Evolutionary conservation across 2,888 invertebrate genomes (phyloP).

Genomic region (Colletes collaris): DNA sequence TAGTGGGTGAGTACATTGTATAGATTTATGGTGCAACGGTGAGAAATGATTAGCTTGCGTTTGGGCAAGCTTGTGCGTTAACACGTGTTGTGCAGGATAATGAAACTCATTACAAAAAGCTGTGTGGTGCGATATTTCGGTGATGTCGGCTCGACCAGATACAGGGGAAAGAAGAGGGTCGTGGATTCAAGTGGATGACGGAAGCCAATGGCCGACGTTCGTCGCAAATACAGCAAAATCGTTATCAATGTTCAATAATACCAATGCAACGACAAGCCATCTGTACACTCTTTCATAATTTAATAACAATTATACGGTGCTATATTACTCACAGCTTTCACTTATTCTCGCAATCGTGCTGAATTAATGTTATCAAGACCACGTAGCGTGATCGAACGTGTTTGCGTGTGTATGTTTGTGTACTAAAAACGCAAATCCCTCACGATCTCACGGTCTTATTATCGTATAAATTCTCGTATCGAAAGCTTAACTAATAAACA

Average conservation of each 20-base stretch:
- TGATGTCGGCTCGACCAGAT: background rate
- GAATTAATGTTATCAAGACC: too few relatives aligned
- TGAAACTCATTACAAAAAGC: conserved; percentile 29
- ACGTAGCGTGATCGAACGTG: too few relatives aligned
- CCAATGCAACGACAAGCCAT: background rate
- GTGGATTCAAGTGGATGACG: background rate
- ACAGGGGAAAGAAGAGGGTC: background rate
- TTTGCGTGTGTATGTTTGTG: too few relatives aligned
- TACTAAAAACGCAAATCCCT: too few relatives aligned
- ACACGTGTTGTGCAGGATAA: conserved; percentile 12
- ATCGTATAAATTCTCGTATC: too few relatives aligned
- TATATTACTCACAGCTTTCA: conserved; percentile 19
- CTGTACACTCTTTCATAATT: background rate
- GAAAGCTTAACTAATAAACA: too few relatives aligned
- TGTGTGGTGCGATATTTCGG: conserved; percentile 22
- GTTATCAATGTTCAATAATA: too few relatives aligned
- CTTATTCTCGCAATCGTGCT: conserved; percentile 24
- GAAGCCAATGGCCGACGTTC: background rate
- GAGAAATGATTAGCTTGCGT: conserved; percentile 16
- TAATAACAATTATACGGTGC: background rate
- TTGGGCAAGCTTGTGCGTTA: conserved; percentile 16
- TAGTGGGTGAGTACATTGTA: too few relatives aligned
- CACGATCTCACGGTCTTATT: too few relatives aligned
- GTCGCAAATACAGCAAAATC: too few relatives aligned
- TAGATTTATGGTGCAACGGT: too few relatives aligned